These are phyloP conservation scores for Orchesella cincta DNA, from an alignment of 1,140 invertebrate genomes.

Conservation along the genomic window DNA sequence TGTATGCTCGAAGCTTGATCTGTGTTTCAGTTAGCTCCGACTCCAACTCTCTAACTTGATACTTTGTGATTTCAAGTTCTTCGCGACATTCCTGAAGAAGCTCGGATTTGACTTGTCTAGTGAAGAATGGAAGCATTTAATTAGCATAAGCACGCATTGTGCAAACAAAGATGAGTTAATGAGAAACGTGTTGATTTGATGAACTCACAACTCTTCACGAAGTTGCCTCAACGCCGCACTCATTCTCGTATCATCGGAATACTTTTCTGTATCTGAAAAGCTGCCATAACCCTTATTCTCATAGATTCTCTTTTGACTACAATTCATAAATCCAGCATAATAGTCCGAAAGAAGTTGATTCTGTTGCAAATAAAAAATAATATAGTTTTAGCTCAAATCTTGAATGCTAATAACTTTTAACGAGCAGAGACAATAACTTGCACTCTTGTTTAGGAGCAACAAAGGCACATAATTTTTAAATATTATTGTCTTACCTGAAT, in stretches of 20 bases:
- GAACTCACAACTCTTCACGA: constrained; percentile 46
- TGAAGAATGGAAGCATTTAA: not conserved
- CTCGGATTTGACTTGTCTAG: constrained; percentile 47
- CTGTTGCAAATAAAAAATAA: constrained; percentile 12
- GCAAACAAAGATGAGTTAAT: not conserved
- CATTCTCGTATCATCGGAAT: constrained; percentile 37
- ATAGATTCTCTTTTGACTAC: constrained; percentile 43
- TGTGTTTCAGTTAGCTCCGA: constrained; percentile 40
- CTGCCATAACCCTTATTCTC: constrained; percentile 35
- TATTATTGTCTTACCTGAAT: constrained; percentile 32
- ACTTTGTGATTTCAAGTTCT: constrained; percentile 47
- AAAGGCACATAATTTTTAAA: not conserved
- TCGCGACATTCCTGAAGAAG: constrained; percentile 50
- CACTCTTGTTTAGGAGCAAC: not conserved
- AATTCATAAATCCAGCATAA: constrained; percentile 46
- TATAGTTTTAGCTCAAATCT: not conserved
- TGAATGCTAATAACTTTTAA: not conserved
- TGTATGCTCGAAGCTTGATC: constrained; percentile 37
- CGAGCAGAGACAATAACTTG: not conserved
- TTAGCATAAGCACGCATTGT: not conserved
- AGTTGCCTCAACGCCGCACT: constrained; percentile 41
- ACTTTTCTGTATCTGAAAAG: constrained; percentile 45
- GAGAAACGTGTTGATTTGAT: not conserved
- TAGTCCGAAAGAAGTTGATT: constrained; percentile 44
- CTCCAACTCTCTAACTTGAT: constrained; percentile 38